Percentiles rank a stretch among this genome's conserved stretches.
These are phyloP conservation scores for Eucidaris tribuloides DNA, from an alignment of 35 echinoderm and acorn worm species.

Conservation along the genomic window DNA sequence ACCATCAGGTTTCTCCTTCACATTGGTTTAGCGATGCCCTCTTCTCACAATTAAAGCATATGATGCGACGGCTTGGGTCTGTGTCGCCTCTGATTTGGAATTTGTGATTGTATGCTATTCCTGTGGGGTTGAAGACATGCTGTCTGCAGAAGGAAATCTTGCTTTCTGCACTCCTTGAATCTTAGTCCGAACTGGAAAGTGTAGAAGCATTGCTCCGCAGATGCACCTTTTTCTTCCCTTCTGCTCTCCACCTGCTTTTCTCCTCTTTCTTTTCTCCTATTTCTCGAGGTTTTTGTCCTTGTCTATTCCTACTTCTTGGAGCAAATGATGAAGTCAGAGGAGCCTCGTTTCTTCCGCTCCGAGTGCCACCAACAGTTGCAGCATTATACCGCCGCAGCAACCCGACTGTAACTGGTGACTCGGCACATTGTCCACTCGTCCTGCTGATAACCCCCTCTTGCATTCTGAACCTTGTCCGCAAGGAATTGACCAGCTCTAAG, in stretches of 20 bases:
- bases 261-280: neutral
- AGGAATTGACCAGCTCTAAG: too few relatives aligned
- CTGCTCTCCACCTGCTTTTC: neutral
- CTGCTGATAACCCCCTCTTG: too few relatives aligned
- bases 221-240: neutral
- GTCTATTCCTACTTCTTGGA: too few relatives aligned
- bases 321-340: too few relatives aligned
- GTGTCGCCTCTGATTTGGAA: neutral
- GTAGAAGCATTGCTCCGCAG: neutral
- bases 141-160: neutral
- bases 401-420: too few relatives aligned
- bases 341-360: too few relatives aligned
- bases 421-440: too few relatives aligned
- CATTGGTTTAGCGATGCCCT: slow-evolving; percentile 2
- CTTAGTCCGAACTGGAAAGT: neutral
- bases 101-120: neutral
- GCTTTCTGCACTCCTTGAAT: neutral
- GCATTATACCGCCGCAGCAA: too few relatives aligned
- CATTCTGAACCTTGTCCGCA: too few relatives aligned
- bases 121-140: neutral
- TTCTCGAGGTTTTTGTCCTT: too few relatives aligned
- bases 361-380: too few relatives aligned
- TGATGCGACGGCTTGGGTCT: neutral
- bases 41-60: slow-evolving; percentile 31
- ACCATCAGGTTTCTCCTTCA: neutral